These are phyloP conservation scores for Plagiodera versicolora DNA, from an alignment of 2,888 invertebrate genomes.

Conservation along the genomic window DNA sequence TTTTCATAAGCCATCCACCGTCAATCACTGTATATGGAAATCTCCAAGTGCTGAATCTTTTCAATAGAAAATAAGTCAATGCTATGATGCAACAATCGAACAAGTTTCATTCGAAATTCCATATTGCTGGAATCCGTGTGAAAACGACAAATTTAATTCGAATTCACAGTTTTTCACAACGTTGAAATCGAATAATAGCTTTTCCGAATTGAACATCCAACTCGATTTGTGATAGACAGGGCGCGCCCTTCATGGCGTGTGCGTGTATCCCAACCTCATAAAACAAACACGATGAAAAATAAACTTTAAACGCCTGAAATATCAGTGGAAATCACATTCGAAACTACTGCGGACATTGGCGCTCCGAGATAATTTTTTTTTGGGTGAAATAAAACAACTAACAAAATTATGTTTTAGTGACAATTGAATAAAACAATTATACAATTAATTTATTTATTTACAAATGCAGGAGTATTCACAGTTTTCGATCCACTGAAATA, in stretches of 20 bases:
- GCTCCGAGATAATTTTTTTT: neutral
- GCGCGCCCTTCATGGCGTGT: neutral
- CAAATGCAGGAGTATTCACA: too few species aligned
- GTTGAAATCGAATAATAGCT: neutral
- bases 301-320: conserved; percentile 50
- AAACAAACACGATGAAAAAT: conserved; percentile 34
- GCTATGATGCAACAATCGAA: too few species aligned
- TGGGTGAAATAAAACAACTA: neutral
- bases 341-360: conserved; percentile 7
- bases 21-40: too few species aligned
- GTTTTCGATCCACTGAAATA: too few species aligned
- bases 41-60: too few species aligned
- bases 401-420: too few species aligned
- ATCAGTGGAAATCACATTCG: conserved; percentile 36
- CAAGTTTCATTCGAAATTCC: too few species aligned
- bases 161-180: neutral
- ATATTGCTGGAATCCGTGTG: too few species aligned
- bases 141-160: neutral
- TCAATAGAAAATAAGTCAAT: too few species aligned
- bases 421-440: too few species aligned
- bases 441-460: too few species aligned
- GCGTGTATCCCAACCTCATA: neutral
- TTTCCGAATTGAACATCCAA: neutral
- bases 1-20: too few species aligned
- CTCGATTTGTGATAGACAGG: conserved; percentile 1